Evolutionary conservation across 2,888 invertebrate genomes (phyloP).

Genomic region (Chydorus sphaericus): DNA sequence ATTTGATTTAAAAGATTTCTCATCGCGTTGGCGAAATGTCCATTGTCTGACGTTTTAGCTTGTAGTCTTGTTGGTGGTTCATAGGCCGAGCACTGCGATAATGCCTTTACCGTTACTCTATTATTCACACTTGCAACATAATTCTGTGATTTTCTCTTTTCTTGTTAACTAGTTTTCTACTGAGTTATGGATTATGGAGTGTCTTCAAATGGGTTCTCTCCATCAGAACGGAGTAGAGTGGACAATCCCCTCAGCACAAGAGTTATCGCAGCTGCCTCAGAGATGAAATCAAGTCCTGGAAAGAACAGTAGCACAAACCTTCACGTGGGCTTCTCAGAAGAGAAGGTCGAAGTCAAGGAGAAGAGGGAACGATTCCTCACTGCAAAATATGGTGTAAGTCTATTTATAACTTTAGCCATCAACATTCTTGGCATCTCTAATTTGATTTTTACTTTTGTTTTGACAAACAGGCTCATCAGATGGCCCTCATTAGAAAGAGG

Average conservation of each 20-base stretch:
- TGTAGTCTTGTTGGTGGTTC: too few relatives aligned
- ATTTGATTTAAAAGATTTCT: too few relatives aligned
- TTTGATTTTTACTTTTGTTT: too few relatives aligned
- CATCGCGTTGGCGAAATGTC: too few relatives aligned
- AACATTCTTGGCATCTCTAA: background rate
- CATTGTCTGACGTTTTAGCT: too few relatives aligned
- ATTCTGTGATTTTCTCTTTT: background rate
- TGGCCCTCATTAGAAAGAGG: slow-evolving; percentile 89
- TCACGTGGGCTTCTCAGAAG: slow-evolving; percentile 69
- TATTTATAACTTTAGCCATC: background rate
- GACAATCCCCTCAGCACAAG: background rate
- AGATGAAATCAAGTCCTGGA: slow-evolving; percentile 57
- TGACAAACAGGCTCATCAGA: slow-evolving; percentile 88
- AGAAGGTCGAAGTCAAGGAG: slow-evolving; percentile 83
- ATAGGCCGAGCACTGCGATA: too few relatives aligned
- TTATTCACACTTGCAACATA: too few relatives aligned
- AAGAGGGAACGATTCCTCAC: slow-evolving; percentile 89
- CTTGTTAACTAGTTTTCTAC: background rate
- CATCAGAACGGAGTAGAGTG: background rate
- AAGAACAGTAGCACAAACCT: slow-evolving; percentile 67
- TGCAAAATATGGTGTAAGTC: slow-evolving; percentile 76
- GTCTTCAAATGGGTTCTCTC: slow-evolving; percentile 23
- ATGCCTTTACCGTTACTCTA: background rate
- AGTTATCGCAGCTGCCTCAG: background rate
- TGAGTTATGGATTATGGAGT: slow-evolving; percentile 22